Conservation (phyloP, 2,888 invertebrate genomes). For the Periphyllus acericola region DNA sequence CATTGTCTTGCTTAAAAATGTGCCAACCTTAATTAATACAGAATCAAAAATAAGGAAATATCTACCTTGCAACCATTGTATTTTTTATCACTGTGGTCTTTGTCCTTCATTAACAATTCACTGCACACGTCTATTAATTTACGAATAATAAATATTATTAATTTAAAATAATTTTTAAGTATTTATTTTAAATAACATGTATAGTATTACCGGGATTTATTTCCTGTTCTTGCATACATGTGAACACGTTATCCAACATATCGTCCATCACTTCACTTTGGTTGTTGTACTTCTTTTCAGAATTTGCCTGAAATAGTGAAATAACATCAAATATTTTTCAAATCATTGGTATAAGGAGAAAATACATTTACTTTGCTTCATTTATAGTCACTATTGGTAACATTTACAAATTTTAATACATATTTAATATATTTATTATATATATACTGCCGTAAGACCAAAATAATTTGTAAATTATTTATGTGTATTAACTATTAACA, state of each 20-base stretch:
- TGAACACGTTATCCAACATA: not conserved
- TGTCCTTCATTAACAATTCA: constrained; percentile 20
- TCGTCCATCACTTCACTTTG: constrained; percentile 33
- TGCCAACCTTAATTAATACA: no score
- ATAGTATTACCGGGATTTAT: constrained; percentile 19
- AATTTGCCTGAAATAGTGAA: not conserved
- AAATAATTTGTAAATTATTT: no score
- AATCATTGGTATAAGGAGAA: not conserved
- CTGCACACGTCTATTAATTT: constrained; percentile 20
- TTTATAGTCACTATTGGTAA: no score
- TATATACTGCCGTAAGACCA: no score
- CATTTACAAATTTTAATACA: no score
- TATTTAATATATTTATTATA: no score
- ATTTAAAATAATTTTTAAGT: not conserved
- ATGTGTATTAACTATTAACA: no score
- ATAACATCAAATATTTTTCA: not conserved
- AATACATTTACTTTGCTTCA: no score
- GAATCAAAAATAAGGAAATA: not conserved
- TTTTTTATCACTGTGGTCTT: constrained; percentile 26
- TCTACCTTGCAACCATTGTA: constrained; percentile 29
- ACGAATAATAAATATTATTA: not conserved
- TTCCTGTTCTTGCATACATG: constrained; percentile 20
- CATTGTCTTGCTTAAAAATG: no score
- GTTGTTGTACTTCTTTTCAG: constrained; percentile 23
- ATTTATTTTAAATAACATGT: not conserved